phyloP scores from a whole-genome alignment of 2,113 vertebrate genomes.

The Lasiurus borealis region DNA sequence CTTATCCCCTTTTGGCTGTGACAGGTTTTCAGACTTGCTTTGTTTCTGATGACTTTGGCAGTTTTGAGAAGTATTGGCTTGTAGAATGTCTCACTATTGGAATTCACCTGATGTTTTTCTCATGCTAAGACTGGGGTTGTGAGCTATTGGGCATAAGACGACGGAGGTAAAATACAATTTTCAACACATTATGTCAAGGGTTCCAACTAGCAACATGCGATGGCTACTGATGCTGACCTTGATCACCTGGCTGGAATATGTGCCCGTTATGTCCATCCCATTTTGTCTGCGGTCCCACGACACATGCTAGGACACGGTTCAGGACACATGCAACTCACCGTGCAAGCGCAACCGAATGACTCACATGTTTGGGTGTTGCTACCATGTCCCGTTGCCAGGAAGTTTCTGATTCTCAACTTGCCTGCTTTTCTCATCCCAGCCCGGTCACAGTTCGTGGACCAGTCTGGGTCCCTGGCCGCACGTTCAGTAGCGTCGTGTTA shows the following conservation, averaged over 20 bases:
- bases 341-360: accelerated
- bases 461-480: neutral
- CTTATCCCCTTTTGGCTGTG: neutral
- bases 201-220: neutral
- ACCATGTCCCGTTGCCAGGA: neutral
- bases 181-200: neutral
- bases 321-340: neutral
- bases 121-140: neutral
- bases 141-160: neutral
- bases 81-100: neutral
- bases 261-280: neutral
- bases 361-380: neutral
- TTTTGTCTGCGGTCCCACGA: neutral
- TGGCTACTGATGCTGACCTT: neutral
- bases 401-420: neutral
- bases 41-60: neutral
- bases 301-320: neutral
- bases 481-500: neutral
- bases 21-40: neutral
- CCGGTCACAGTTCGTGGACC: neutral
- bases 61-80: neutral
- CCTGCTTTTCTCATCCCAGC: neutral
- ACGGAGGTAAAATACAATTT: neutral
- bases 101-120: neutral
- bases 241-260: neutral